Evolutionary conservation across 2,113 vertebrate genomes (phyloP).

Genomic region (Chiloscyllium plagiosum): DNA sequence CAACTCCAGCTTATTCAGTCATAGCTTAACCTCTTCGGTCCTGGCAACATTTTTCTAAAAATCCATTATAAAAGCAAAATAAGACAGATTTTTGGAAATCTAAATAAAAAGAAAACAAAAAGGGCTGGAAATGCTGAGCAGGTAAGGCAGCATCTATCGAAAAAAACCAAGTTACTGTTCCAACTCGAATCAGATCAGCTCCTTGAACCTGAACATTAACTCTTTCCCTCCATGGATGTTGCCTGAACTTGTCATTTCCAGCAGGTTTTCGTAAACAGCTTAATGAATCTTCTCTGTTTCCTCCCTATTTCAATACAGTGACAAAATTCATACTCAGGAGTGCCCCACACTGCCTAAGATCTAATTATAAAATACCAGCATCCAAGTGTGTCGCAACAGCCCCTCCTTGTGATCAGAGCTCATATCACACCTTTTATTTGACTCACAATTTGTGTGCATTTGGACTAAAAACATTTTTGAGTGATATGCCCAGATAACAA

Average conservation of each 20-base stretch:
- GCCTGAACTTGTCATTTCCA: not conserved
- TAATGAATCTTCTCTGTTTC: not conserved
- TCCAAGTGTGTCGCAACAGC: not conserved
- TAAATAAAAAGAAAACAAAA: too few relatives aligned
- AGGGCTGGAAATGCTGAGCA: too few relatives aligned
- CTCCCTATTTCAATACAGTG: not conserved
- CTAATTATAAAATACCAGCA: not conserved
- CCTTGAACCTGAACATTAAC: not conserved
- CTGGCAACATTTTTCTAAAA: not conserved
- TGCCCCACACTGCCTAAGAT: not conserved
- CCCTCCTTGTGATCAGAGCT: not conserved
- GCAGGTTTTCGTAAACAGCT: not conserved
- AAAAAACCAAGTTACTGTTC: not conserved
- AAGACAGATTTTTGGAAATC: not conserved
- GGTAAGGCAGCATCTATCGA: too few relatives aligned
- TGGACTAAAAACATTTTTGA: not conserved
- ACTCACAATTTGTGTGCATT: not conserved
- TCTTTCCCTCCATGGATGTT: not conserved
- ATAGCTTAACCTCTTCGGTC: not conserved
- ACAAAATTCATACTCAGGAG: not conserved
- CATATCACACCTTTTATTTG: not conserved
- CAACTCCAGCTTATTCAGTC: not conserved
- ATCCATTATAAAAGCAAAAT: not conserved
- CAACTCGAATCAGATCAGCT: not conserved
- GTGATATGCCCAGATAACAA: not conserved